A percentile compares a stretch with the other conserved stretches of the same genome.
These are phyloP conservation scores for Larimichthys crocea DNA, from an alignment of 2,113 vertebrate genomes.

Conservation along the genomic window DNA sequence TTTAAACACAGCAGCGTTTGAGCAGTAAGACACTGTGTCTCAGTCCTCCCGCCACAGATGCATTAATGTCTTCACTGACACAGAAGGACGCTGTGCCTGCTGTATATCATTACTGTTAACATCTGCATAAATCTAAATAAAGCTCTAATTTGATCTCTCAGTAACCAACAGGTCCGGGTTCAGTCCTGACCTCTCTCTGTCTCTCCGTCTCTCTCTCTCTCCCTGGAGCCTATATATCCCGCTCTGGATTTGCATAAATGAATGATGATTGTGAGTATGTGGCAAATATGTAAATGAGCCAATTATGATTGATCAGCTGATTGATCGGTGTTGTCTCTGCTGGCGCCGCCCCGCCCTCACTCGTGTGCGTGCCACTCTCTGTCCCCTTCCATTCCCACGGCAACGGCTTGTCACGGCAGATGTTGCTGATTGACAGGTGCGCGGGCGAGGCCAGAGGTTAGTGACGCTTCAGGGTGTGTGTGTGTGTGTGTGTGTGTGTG, in stretches of 20 bases:
- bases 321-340: constrained; percentile 73
- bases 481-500: not conserved
- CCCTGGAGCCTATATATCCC: constrained; percentile 46
- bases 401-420: constrained; percentile 49
- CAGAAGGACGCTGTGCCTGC: constrained; percentile 51
- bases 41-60: not conserved
- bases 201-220: constrained; percentile 39
- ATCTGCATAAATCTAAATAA: constrained; percentile 84
- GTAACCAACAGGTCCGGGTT: constrained; percentile 60
- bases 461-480: not conserved
- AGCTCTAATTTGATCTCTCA: constrained; percentile 70
- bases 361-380: constrained; percentile 1
- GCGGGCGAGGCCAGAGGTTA: constrained; percentile 32
- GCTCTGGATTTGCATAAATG: constrained; percentile 70
- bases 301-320: constrained; percentile 79
- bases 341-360: not conserved
- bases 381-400: constrained; percentile 36
- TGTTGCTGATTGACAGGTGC: constrained; percentile 67
- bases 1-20: constrained; percentile 36
- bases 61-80: constrained; percentile 57
- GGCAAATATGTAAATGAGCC: constrained; percentile 69
- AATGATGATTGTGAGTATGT: constrained; percentile 66
- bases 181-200: constrained; percentile 60
- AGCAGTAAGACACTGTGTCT: constrained; percentile 19
- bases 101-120: constrained; percentile 77